Base-by-base conservation (phyloP, 64 coral and sea anemone species). In the Hydrozoanthus tunicans region DNA sequence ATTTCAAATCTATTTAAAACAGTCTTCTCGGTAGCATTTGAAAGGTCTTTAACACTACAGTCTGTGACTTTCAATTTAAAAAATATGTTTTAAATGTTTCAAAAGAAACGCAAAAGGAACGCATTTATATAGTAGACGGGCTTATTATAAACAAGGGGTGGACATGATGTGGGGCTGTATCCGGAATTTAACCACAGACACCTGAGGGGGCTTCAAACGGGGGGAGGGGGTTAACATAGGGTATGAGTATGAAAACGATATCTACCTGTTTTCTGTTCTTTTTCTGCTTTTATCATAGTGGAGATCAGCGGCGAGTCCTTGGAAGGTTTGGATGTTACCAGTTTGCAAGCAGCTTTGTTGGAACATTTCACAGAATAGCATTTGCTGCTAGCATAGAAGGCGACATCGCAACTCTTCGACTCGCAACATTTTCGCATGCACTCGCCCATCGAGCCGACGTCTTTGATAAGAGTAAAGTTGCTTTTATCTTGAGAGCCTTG, bases 361-460 rank as follows among this genome's bases (percentile, higher is more conserved):
- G 91, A 81, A 58, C 96, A 98, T 17, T 89, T 90, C 8, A 98
- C 96, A 5, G 94, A 91, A 64, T 98, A 98, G 56, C 96, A 98
- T 53, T 91, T 93, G 15, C 85, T 91, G 5, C 90, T 56, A 5
- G 95, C 69, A 70, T 93, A 89, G 7, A 93, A 95, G 1, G 94
- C 96, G 1, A 95, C 56, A 56, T 98, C 94, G n/a, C 96, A 98
- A 43, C 83, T 93, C 59, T 83, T 98, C 17, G 82, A 66, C 17
- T 93, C 82, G 52, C 96, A 98, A 53, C 96, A 98, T 63, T 89
- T 91, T 56, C 90, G 81, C 89, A 98, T 93, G 53, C 96, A 98
- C 51, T 93, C 83, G 17, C 81, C 81, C 96, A 98, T 98, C 9
- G 80, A 77, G 6, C 91, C 80, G 0, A 90, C 94, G 9, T 92